Base-by-base conservation (phyloP, 2,888 invertebrate species). In the Parnassius glacialis region DNA sequence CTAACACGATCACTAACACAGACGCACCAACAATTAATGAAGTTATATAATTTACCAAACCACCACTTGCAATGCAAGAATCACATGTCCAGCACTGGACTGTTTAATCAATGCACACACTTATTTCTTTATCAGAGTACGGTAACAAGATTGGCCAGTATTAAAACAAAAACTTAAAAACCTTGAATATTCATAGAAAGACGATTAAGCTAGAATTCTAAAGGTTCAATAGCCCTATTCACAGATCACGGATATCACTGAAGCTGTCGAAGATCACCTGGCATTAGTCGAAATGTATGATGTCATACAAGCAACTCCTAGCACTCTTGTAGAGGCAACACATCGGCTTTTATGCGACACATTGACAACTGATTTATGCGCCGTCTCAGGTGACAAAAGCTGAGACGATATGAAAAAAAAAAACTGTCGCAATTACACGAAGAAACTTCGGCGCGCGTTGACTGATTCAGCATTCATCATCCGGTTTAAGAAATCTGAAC, bases 301-400 rank as follows among this genome's bases (percentile, higher is more conserved):
- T 82, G 83, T 85, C 84, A 87, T 80, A 73, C 67, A 43, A 47
- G 56, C 67, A 66, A 73, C 74, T 73, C 73, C 76, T 75, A 69
- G 70, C 13, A 2, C 80, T 80, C 84, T 83, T 83, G 84, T 86
- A 86, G 74, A 78, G 76, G 74, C 68, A 72, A 75, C 78, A 81
- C 83, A 83, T 43, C 80, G 78, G 76, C 79, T 83, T 75, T 80
- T 78, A 83, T 83, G 80, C 77, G 77, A 78, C 77, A 78, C 79
- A 78, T 78, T 87, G 89, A 90, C 88, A 90, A 80, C 84, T 88
- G 89, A 90, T 89, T 89, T 86, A 90, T 90, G 75, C 73, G 74
- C 68, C 67, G 74, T 73, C 83, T 83, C 86, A 85, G 87, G 87
- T 88, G 88, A 87, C 85, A 87, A 84, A 79, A 83, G 68, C 73